Base-by-base conservation (phyloP, 2,113 vertebrate genomes). In the Anoplopoma fimbria region DNA sequence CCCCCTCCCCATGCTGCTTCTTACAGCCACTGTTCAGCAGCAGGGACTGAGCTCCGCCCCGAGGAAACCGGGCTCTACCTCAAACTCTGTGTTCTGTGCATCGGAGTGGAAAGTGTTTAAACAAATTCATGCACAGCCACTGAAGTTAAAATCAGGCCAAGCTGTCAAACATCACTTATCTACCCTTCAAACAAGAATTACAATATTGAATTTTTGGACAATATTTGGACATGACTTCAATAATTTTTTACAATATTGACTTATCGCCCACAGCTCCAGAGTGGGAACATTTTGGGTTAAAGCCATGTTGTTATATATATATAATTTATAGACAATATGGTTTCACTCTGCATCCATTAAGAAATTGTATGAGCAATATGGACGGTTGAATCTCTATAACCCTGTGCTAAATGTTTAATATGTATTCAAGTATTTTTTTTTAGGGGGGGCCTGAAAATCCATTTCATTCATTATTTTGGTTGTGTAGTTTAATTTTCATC, bases 1-100 rank as follows among this genome's bases (percentile, higher is more conserved):
- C 77, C 68, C 87, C 65, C 42, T 82, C 71, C 72, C 75, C 70
- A n/a, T 69, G 83, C 81, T 69, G 76, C 72, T 84, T 77, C 79
- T 33, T 49, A 17, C 58, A 23, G 79, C 53, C 49, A n/a, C 67
- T 23, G 23, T 85, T 83, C 79, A 51, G 72, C 71, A 57, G 80
- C 69, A 72, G 14, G 62, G 75, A 23, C 81, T 36, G 36, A 73
- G 81, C 79, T 70, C 71, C 76, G 75, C 78, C 70, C 69, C 1
- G 75, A 89, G 87, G 84, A 87, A 76, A 85, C 65, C 7, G 23
- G 38, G 57, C 67, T 21, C 69, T 69, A 38, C 51, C 75, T 34
- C 73, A 69, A 72, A 84, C 69, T 68, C 69, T 79, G 27, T 55
- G 69, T 60, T 74, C 55, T 65, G 55, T 34, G 65, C 73, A 63